Evolutionary conservation across 1,140 invertebrate species (phyloP), one percentile per base, ranked within the genome.

Genomic region (Lordiphosa stackelbergi): DNA sequence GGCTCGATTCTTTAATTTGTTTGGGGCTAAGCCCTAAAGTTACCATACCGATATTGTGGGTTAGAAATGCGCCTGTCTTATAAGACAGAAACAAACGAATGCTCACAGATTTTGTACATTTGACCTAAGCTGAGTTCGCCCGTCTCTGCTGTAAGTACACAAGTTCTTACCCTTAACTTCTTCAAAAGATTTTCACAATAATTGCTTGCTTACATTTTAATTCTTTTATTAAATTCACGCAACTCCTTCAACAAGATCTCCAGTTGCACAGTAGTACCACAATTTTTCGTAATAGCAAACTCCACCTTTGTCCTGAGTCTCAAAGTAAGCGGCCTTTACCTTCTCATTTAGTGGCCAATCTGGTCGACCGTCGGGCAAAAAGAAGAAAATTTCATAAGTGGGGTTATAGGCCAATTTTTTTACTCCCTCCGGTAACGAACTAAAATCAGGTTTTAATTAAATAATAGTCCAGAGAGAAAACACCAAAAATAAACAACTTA

Each of bases 321-420:
- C 11, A 1, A 10, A 38, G 10, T 81, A 79, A 3, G 66, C 74
- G 0, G 42, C 19, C 35, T 71, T 35, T 0, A 79, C 43, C 4
- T 3, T 13, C 1, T 56, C 10, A 1, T n/a, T 36, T 6, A 78
- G 38, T 2, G 43, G 22, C 4, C 5, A 7, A 0, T 19, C 13
- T 1, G 70, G 61, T 12, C 61, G 24, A 7, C 75, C 75, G 0
- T n/a, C 45, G 10, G 74, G 75, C 7, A 45, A 1, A 37, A 81
- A 81, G 34, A 57, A 81, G 70, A 70, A 79, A 2, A 74, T 6
- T 0, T 79, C 74, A 22, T 79, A 81, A 22, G 71, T 79, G 22
- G 74, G 75, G 60, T 81, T 79, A 5, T 71, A 71, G 19, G 37
- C 40, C 24, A 79, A 28, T 9, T 37, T 9, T 4, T 66, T 51